phyloP scores from a whole-genome alignment of 2,113 vertebrate genomes.

The Amphiprion ocellaris region DNA sequence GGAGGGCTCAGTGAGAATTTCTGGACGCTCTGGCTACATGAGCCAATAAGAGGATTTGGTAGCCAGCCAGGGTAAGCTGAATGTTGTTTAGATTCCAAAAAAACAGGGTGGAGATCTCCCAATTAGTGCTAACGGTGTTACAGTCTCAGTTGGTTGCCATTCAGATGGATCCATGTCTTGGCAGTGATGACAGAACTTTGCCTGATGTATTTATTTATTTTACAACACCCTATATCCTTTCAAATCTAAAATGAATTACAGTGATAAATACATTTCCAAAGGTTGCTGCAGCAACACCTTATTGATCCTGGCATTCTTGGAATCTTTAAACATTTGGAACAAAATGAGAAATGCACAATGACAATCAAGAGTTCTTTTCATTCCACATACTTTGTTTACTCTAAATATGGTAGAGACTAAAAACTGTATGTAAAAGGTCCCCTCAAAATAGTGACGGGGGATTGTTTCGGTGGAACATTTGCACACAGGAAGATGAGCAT shows the following conservation, averaged over 20 bases:
- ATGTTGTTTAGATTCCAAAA: not conserved
- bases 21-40: slow-evolving; percentile 16
- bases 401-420: too few species aligned
- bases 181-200: not conserved
- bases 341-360: not conserved
- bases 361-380: not conserved
- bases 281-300: not conserved
- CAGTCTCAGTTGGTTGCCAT: slow-evolving; percentile 28
- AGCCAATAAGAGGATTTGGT: slow-evolving; percentile 10
- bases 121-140: not conserved
- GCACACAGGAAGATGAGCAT: too few species aligned
- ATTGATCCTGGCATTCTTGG: not conserved
- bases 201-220: not conserved
- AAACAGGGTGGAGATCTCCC: not conserved
- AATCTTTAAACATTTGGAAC: too few species aligned
- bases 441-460: too few species aligned
- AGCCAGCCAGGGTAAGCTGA: slow-evolving; percentile 6
- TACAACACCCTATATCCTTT: too few species aligned
- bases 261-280: not conserved
- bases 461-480: too few species aligned
- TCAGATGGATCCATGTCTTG: slow-evolving; percentile 33
- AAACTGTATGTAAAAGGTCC: too few species aligned
- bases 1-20: slow-evolving; percentile 35
- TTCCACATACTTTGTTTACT: not conserved
- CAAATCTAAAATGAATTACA: not conserved